Base-by-base conservation (phyloP, 2,113 vertebrate genomes). In the Python bivittatus region DNA sequence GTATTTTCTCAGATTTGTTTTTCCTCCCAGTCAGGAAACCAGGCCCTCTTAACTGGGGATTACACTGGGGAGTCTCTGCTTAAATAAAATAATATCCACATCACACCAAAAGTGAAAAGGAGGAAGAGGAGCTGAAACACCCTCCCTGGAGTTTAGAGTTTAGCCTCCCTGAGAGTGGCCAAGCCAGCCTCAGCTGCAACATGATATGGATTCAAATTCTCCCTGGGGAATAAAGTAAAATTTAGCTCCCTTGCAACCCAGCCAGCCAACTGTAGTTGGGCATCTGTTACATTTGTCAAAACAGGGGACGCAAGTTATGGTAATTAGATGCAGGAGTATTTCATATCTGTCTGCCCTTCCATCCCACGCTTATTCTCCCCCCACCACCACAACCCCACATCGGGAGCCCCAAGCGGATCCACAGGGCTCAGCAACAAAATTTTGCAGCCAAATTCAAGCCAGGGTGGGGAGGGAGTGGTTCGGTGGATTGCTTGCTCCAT, bases 241-340 rank as follows among this genome's bases (percentile, higher is more conserved):
- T 12, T 17, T 25, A 0, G 17, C 27, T 52, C 56, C 23, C 27
- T 9, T 1, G 1, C 38, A 17, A 54, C 4, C 9, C 38, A 29
- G 13, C 15, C 61, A 64, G 23, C 17, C 84, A 61, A 52, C 29
- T 11, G 29, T 12, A 20, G 83, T 9, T 92, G 12, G 64, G 38
- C 91, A 92, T 88, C 91, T 92, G 91, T 64, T 68, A 48, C 52
- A 8, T 56, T 86, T n/a, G 23, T 79, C 61, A 38, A 88, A 44
- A 88, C 11, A 6, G 54, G 6, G 52, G 22, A 68, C 29, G 33
- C n/a, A 29, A 44, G 53, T 56, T 56, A 88, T 57, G 91, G 23
- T 44, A 88, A 92, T 79, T 4, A 42, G 85, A 79, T 4, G n/a
- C 85, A 4, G 23, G 84, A 17, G 60, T 68, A 27, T 42, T 87